These are phyloP conservation scores for Noctua janthe DNA, from an alignment of 2,888 invertebrate genomes.

Conservation along the genomic window DNA sequence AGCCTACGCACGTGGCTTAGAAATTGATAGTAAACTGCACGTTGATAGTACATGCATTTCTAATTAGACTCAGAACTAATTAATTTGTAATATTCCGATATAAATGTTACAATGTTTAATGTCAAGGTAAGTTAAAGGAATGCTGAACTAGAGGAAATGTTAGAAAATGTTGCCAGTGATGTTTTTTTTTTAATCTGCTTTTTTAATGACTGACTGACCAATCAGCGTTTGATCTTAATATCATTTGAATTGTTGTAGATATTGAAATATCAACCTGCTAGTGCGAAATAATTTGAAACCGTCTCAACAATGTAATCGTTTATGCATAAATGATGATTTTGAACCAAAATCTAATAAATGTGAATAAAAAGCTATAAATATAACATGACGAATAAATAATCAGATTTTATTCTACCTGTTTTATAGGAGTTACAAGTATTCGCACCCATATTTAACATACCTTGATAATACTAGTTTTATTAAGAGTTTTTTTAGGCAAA, in stretches of 20 bases:
- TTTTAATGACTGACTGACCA: not conserved
- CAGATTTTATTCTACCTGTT: not conserved
- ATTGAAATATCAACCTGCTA: not conserved
- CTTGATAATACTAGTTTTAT: not conserved
- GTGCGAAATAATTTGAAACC: not conserved
- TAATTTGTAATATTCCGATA: conserved; percentile 26
- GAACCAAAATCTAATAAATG: not conserved
- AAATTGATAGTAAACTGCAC: conserved; percentile 20
- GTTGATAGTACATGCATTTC: conserved; percentile 35
- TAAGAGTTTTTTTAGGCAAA: not conserved
- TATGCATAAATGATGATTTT: not conserved
- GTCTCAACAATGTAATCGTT: not conserved
- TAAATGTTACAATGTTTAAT: conserved; percentile 6
- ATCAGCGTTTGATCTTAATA: not conserved
- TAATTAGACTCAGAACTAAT: conserved; percentile 47
- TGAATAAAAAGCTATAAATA: not conserved
- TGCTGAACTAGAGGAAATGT: not conserved
- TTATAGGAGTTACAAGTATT: not conserved
- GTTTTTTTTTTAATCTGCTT: not conserved
- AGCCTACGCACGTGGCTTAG: conserved; percentile 33
- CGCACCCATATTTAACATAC: not conserved
- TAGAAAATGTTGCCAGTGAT: not conserved
- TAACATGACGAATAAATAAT: not conserved
- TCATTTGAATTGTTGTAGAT: not conserved
- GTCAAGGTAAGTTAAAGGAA: not conserved